A percentile compares a stretch with the other conserved stretches of the same genome.
Conservation (phyloP, 2,888 invertebrate genomes). For the Unio delphinus region DNA sequence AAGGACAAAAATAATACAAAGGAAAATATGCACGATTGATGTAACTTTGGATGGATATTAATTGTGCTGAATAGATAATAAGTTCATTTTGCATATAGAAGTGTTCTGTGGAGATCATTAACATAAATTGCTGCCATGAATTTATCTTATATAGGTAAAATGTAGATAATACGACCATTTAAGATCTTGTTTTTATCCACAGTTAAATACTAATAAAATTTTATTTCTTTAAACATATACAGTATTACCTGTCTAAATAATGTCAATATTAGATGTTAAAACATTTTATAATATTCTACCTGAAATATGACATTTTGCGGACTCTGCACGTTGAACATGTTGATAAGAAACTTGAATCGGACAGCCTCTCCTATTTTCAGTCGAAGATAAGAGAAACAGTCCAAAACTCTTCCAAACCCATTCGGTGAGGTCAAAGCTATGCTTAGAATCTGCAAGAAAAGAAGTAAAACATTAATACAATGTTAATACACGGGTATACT, state of each 20-base stretch:
- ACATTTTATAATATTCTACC: slow-evolving; percentile 24
- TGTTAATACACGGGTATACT: too few relatives aligned
- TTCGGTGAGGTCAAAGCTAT: slow-evolving; percentile 79
- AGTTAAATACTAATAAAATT: not conserved
- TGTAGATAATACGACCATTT: too few relatives aligned
- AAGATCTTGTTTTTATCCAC: too few relatives aligned
- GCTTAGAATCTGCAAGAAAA: slow-evolving; percentile 81
- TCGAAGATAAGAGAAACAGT: slow-evolving; percentile 90
- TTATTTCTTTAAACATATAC: not conserved
- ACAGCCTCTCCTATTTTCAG: slow-evolving; percentile 93
- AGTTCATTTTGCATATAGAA: too few relatives aligned
- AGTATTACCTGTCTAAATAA: not conserved
- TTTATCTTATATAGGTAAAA: too few relatives aligned
- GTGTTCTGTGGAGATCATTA: too few relatives aligned
- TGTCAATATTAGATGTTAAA: not conserved
- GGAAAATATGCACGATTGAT: too few relatives aligned
- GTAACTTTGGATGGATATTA: too few relatives aligned
- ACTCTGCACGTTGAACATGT: slow-evolving; percentile 83
- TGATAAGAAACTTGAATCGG: slow-evolving; percentile 90
- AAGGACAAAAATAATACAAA: too few relatives aligned
- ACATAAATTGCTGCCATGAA: too few relatives aligned
- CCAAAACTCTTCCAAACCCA: slow-evolving; percentile 89
- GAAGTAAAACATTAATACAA: not conserved
- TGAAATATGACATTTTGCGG: slow-evolving; percentile 55
- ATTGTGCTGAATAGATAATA: too few relatives aligned